Evolutionary conservation across 2,113 vertebrate genomes (phyloP).

Genomic region (Dipodomys stephensi): DNA sequence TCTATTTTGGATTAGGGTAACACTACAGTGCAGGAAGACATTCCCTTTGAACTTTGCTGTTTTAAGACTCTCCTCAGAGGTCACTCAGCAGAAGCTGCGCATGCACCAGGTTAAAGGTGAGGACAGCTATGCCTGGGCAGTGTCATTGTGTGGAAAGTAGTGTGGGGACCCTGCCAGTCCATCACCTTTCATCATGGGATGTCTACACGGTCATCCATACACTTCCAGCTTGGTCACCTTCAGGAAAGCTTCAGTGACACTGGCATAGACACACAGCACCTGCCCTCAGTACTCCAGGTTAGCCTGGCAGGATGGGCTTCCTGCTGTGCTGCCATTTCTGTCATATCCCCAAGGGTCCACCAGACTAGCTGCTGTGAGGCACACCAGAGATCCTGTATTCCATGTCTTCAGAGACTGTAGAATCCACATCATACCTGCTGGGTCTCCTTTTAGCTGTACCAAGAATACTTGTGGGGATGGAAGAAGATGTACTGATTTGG

Average conservation of each 20-base stretch:
- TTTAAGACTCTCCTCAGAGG: not conserved
- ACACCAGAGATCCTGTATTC: not conserved
- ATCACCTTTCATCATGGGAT: not conserved
- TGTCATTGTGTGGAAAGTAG: not conserved
- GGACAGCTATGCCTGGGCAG: not conserved
- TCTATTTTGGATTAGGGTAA: not conserved
- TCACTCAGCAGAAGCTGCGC: not conserved
- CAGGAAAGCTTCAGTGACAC: not conserved
- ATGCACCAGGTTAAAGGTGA: not conserved
- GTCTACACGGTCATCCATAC: not conserved
- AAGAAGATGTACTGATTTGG: not conserved
- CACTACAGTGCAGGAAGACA: not conserved
- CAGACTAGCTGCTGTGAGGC: not conserved
- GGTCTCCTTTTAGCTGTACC: not conserved
- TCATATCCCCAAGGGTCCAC: not conserved
- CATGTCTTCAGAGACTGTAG: not conserved
- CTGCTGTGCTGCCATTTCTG: not conserved
- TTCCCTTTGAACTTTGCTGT: not conserved
- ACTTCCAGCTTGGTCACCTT: not conserved
- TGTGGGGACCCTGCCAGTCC: not conserved
- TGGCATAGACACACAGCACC: not conserved
- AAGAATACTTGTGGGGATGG: not conserved
- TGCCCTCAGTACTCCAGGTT: not conserved
- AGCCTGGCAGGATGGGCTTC: no score
- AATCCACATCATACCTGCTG: not conserved